A percentile compares a stretch with the other conserved stretches of the same genome.
Evolutionary conservation across 2,888 invertebrate species (phyloP).

Genomic region (Clanis bilineata): DNA sequence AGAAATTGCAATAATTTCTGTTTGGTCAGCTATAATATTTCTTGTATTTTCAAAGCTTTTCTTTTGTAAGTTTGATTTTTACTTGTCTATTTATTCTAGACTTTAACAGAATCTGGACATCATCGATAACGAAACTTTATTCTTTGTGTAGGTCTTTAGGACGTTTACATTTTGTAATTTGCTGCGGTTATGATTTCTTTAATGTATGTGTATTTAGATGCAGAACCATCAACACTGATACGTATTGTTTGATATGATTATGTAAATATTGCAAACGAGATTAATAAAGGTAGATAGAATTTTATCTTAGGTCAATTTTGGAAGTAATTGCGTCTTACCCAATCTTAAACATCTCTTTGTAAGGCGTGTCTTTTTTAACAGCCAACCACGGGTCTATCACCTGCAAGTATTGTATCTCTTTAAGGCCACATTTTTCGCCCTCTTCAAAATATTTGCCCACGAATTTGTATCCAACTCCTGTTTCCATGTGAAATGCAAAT

Average conservation of each 20-base stretch:
- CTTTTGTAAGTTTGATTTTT: too few relatives aligned
- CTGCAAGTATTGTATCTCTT: conserved; percentile 85
- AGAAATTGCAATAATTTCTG: not conserved
- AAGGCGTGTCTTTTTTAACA: conserved; percentile 83
- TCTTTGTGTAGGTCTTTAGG: too few relatives aligned
- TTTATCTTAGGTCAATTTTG: not conserved
- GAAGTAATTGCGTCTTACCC: conserved; percentile 62
- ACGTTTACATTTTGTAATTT: too few relatives aligned
- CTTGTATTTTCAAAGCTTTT: not conserved
- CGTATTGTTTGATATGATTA: too few relatives aligned
- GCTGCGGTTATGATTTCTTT: too few relatives aligned
- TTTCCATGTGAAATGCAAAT: conserved; percentile 87
- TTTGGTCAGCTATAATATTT: not conserved
- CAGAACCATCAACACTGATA: too few relatives aligned
- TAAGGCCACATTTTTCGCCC: conserved; percentile 86
- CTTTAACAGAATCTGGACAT: too few relatives aligned
- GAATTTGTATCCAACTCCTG: conserved; percentile 84
- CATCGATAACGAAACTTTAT: too few relatives aligned
- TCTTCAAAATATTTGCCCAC: conserved; percentile 86
- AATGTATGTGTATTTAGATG: too few relatives aligned
- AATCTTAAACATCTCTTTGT: conserved; percentile 84
- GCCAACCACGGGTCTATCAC: conserved; percentile 85
- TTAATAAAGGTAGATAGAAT: too few relatives aligned
- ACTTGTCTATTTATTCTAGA: too few relatives aligned
- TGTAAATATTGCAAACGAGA: too few relatives aligned